A percentile compares a stretch with the other conserved stretches of the same genome.
Evolutionary conservation across 2,888 invertebrate species (phyloP).

Genomic region (Ditula angustiorana): DNA sequence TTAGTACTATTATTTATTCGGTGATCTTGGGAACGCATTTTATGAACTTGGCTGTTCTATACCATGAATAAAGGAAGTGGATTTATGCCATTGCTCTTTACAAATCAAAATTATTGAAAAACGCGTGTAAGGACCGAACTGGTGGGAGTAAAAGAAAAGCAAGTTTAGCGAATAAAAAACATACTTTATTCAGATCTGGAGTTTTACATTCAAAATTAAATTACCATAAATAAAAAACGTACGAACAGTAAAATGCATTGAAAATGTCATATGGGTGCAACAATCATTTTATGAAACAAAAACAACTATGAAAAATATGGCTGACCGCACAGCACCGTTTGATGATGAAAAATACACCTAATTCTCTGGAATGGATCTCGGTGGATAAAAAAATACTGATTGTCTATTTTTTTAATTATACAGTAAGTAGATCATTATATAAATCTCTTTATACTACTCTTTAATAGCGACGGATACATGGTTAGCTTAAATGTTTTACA

Average conservation of each 20-base stretch:
- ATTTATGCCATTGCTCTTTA: no score
- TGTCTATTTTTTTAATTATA: conserved; percentile 38
- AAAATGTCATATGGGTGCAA: conserved; percentile 62
- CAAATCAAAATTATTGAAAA: no score
- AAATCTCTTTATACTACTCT: conserved; percentile 4
- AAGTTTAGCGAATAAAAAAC: conserved; percentile 56
- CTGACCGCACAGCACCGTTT: conserved; percentile 60
- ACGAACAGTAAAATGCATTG: conserved; percentile 68
- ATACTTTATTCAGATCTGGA: conserved; percentile 74
- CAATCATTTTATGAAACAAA: conserved; percentile 43
- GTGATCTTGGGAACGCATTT: no score
- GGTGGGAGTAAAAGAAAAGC: conserved; percentile 2
- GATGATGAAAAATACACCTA: conserved; percentile 42
- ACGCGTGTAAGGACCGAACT: background rate
- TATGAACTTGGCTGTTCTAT: no score
- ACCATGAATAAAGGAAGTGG: no score
- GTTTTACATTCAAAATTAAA: conserved; percentile 54
- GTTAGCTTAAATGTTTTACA: background rate
- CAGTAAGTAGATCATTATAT: background rate
- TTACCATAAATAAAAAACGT: conserved; percentile 59
- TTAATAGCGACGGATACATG: conserved; percentile 1
- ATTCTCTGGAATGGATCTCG: conserved; percentile 62
- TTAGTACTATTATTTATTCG: no score
- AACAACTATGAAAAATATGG: conserved; percentile 37
- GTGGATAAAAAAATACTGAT: conserved; percentile 67